These are phyloP conservation scores for Ectropis grisescens DNA, from an alignment of 1,140 invertebrate genomes.

Conservation along the genomic window DNA sequence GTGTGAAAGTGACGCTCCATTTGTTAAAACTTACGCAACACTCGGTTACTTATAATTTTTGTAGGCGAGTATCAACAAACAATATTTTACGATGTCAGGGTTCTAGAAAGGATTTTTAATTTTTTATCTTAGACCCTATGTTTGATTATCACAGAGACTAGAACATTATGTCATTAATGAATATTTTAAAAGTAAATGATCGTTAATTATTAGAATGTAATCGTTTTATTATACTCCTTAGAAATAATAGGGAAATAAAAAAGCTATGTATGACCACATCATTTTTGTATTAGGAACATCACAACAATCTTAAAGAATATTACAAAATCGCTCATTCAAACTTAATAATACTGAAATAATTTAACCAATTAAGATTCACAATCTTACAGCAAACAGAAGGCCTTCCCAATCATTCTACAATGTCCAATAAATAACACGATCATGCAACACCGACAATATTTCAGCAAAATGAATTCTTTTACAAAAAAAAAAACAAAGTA, in stretches of 20 bases:
- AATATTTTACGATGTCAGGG: slow-evolving; percentile 50
- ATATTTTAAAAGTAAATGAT: slow-evolving; percentile 67
- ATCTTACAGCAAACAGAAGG: too few relatives aligned
- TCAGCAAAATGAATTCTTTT: too few relatives aligned
- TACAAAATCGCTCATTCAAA: too few relatives aligned
- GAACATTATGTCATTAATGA: slow-evolving; percentile 56
- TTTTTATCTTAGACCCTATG: slow-evolving; percentile 53
- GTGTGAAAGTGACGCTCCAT: slow-evolving; percentile 86
- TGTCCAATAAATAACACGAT: too few relatives aligned
- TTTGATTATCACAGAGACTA: slow-evolving; percentile 46
- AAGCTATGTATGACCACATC: too few relatives aligned
- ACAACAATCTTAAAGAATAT: too few relatives aligned
- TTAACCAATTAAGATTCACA: too few relatives aligned
- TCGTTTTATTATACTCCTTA: slow-evolving; percentile 27
- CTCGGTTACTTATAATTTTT: slow-evolving; percentile 87
- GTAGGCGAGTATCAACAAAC: slow-evolving; percentile 53
- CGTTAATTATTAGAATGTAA: slow-evolving; percentile 61
- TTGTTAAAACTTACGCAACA: slow-evolving; percentile 92
- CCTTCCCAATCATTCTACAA: too few relatives aligned
- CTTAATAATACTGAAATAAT: slow-evolving; percentile 8
- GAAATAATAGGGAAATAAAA: too few relatives aligned
- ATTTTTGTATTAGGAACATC: too few relatives aligned
- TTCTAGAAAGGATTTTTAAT: slow-evolving; percentile 43
- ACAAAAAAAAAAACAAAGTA: too few relatives aligned
- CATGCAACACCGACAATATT: too few relatives aligned